Evolutionary conservation across 1,140 invertebrate species (phyloP).

Genomic region (Drosophila dunni): DNA sequence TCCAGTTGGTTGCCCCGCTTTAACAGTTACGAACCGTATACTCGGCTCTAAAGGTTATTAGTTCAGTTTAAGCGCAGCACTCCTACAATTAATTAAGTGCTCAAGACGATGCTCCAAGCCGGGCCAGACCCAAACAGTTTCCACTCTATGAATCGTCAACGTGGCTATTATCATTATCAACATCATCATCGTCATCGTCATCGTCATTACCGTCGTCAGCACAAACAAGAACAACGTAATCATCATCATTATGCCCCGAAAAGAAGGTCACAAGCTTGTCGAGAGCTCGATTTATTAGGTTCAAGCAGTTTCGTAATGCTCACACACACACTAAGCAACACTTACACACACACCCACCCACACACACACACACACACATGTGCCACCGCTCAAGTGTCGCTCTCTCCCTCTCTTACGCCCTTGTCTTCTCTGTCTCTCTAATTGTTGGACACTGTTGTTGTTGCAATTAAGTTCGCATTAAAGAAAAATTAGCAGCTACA

Average conservation of each 20-base stretch:
- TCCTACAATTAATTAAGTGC: constrained; percentile 81
- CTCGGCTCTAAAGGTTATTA: constrained; percentile 76
- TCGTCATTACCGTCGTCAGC: neutral
- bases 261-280: constrained; percentile 76
- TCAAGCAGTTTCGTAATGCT: constrained; percentile 70
- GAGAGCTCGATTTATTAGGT: constrained; percentile 80
- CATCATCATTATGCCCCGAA: constrained; percentile 38
- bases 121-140: constrained; percentile 34
- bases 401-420: neutral
- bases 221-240: constrained; percentile 15
- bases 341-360: neutral
- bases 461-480: constrained; percentile 76
- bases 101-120: constrained; percentile 72
- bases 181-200: constrained; percentile 12
- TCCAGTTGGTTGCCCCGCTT: constrained; percentile 28
- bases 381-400: constrained; percentile 59
- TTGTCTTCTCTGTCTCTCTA: constrained; percentile 23
- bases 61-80: constrained; percentile 72
- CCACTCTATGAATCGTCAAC: constrained; percentile 19
- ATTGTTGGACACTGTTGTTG: constrained; percentile 54
- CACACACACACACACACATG: constrained; percentile 3
- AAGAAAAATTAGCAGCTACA: constrained; percentile 75
- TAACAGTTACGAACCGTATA: neutral
- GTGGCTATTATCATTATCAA: constrained; percentile 23
- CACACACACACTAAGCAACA: no score